Base-by-base conservation (phyloP, 1,140 invertebrate genomes). In the Anastrepha obliqua region DNA sequence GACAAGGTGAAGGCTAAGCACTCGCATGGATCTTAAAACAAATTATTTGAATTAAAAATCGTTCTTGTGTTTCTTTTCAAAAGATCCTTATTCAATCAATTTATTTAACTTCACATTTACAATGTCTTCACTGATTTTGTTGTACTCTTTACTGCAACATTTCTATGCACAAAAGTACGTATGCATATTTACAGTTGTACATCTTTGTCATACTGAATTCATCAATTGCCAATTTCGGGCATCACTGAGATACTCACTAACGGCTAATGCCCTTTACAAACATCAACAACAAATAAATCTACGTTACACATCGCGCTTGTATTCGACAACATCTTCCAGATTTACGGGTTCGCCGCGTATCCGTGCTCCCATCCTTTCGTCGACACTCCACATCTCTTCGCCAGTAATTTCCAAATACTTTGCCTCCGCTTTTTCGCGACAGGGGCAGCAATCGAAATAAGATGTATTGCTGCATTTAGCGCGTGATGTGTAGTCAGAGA, bases 401-500 rank as follows among this genome's bases (percentile, higher is more conserved):
- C 88, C 85, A 55, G 90, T 91, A 2, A 91, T 81, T 51, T 92
- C 91, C 7, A 92, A 88, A 81, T 88, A 91, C 47, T 92, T 93
- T 17, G 90, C 90, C 86, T 93, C 91, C 7, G 91, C 92, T 87
- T 89, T 91, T 60, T 92, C 91, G 7, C 92, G 90, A 85, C 92
- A 93, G 20, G 92, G 92, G 70, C 92, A 93, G 29, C 92, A 90
- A 58, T 93, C 92, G 58, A 92, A 93, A n/a, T 90, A 89, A 2
- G 92, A 92, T 2, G 74, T 86, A 51, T 91, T 89, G 44, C 90
- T 93, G 88, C 92, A 92, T 15, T 90, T 87, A 8, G 89, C 88
- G 17, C 89, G 90, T 39, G 29, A 89, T 20, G 89, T 89, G 47
- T 90, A 90, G 51, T 58, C 90, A 20, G 88, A 87, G 42, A 92